Conservation (phyloP, 2,113 vertebrate species). For the Diadophis punctatus region DNA sequence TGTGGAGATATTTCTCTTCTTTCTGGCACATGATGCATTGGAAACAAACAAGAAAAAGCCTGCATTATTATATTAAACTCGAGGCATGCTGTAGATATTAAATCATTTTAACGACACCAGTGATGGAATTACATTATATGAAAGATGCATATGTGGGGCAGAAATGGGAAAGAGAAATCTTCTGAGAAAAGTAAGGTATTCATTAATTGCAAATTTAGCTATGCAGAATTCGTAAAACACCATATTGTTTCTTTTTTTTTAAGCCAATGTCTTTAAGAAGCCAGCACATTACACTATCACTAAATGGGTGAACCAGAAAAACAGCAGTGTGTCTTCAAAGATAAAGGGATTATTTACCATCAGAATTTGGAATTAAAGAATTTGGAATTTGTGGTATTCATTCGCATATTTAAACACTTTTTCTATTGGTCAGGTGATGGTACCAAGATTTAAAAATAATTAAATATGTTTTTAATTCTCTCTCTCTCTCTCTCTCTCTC, state of each 20-base stretch:
- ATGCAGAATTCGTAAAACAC: not conserved
- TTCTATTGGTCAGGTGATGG: not conserved
- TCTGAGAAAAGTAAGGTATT: not conserved
- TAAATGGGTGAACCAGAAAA: not conserved
- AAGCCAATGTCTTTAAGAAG: not conserved
- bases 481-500: too few relatives aligned
- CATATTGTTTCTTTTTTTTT: not conserved
- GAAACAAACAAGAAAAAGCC: not conserved
- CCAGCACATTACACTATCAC: not conserved
- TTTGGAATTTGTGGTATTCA: not conserved
- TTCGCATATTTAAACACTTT: not conserved
- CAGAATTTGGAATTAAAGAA: not conserved
- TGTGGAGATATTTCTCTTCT: not conserved
- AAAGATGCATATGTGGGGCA: not conserved
- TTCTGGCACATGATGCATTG: not conserved
- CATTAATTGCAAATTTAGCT: not conserved
- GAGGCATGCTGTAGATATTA: not conserved
- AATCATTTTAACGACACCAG: not conserved
- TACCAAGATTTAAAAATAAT: not conserved
- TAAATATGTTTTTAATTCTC: too few relatives aligned
- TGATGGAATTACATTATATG: conserved; percentile 19
- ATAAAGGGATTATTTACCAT: not conserved
- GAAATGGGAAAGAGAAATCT: not conserved
- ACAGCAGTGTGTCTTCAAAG: not conserved
- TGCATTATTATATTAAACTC: not conserved